phyloP scores from a whole-genome alignment of 1,140 invertebrate species.

The Formica exsecta region DNA sequence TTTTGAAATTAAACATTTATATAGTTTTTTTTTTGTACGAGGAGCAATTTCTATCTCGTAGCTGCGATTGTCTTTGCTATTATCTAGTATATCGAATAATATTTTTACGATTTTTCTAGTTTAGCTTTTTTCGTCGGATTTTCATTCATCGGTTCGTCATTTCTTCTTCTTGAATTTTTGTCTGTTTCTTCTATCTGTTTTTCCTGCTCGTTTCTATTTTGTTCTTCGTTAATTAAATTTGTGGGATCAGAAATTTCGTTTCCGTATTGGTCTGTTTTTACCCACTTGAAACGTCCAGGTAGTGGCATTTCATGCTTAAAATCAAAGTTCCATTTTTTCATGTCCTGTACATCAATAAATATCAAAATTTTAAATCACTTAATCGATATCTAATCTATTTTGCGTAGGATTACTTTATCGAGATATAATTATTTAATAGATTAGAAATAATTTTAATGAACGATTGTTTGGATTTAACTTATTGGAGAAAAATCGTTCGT shows the following conservation, averaged over 20 bases:
- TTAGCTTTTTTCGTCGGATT: not conserved
- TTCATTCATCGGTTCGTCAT: conserved; percentile 1
- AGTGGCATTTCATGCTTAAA: conserved; percentile 81
- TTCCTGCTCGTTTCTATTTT: conserved; percentile 12
- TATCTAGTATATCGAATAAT: not conserved
- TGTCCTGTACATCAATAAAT: conserved; percentile 72
- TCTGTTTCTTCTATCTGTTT: not conserved
- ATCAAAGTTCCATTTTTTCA: conserved; percentile 84
- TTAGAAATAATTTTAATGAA: not conserved
- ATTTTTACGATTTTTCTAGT: conserved; percentile 18
- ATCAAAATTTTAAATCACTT: not conserved
- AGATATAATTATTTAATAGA: conserved; percentile 1
- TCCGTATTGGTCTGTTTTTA: conserved; percentile 75
- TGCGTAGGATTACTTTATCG: not conserved
- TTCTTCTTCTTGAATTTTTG: not conserved
- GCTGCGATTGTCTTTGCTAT: not conserved
- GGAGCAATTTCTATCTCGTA: not conserved
- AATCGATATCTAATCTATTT: not conserved
- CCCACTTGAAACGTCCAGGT: conserved; percentile 80
- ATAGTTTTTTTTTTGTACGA: not conserved
- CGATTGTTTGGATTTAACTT: not conserved
- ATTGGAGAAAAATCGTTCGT: not conserved
- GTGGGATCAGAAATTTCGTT: conserved; percentile 63
- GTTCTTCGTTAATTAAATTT: conserved; percentile 29
- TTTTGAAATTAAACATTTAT: conserved; percentile 14